phyloP scores from a whole-genome alignment of 2,888 invertebrate genomes.

The Phaonia tiefii region DNA sequence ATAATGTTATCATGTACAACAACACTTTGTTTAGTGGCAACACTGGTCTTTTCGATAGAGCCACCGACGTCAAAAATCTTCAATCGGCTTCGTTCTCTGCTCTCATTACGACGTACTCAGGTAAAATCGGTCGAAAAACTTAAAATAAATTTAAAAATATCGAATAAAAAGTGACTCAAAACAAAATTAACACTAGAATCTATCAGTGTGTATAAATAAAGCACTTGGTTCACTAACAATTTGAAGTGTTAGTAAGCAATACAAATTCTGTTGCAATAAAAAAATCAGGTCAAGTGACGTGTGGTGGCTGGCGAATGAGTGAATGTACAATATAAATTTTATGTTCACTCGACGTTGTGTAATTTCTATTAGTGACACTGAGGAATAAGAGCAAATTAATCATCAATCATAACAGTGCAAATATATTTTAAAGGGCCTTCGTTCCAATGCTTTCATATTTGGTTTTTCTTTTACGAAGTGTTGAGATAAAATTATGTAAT shows the following conservation, averaged over 20 bases:
- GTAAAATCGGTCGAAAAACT: slow-evolving; percentile 60
- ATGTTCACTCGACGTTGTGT: slow-evolving; percentile 46
- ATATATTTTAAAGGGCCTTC: too few relatives aligned
- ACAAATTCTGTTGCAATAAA: neutral
- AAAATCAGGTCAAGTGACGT: slow-evolving; percentile 68
- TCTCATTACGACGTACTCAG: slow-evolving; percentile 61
- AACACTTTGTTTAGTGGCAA: too few relatives aligned
- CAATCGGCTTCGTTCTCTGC: too few relatives aligned
- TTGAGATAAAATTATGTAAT: slow-evolving; percentile 52
- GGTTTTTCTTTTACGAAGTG: neutral
- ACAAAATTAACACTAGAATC: slow-evolving; percentile 2
- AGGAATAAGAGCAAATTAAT: too few relatives aligned
- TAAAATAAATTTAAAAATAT: slow-evolving; percentile 29
- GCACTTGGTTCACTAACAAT: too few relatives aligned
- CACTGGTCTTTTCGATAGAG: too few relatives aligned
- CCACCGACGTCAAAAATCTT: too few relatives aligned
- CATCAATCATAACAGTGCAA: too few relatives aligned
- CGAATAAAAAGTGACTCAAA: slow-evolving; percentile 21
- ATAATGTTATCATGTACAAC: too few relatives aligned
- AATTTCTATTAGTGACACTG: slow-evolving; percentile 20
- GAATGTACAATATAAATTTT: slow-evolving; percentile 31
- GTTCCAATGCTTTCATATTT: too few relatives aligned
- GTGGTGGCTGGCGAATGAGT: slow-evolving; percentile 32
- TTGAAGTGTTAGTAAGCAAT: neutral
- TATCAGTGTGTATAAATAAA: neutral